Evolutionary conservation across 2,888 invertebrate species (phyloP).

Genomic region (Heliconius aoede): DNA sequence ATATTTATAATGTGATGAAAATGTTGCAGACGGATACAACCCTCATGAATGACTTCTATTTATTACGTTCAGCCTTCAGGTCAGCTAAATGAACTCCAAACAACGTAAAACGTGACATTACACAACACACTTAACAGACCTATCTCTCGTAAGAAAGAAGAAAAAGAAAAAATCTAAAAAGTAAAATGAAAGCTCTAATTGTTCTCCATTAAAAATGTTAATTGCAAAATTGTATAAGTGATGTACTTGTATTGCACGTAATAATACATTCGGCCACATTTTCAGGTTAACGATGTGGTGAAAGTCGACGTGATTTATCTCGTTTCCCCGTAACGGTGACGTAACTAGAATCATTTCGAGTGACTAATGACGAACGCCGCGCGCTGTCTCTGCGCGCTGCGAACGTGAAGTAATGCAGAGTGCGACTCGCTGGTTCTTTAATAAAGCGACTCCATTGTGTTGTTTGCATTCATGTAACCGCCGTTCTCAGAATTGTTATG

Average conservation of each 20-base stretch:
- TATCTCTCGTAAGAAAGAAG: neutral
- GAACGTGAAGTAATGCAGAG: slow-evolving; percentile 44
- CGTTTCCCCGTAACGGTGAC: slow-evolving; percentile 50
- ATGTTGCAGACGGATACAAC: slow-evolving; percentile 8
- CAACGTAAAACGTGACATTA: slow-evolving; percentile 4
- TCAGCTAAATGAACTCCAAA: neutral
- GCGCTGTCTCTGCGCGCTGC: slow-evolving; percentile 41
- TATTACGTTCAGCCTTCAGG: slow-evolving; percentile 5
- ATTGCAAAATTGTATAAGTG: slow-evolving; percentile 39
- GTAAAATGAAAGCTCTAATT: slow-evolving; percentile 13
- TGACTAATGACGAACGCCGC: slow-evolving; percentile 45
- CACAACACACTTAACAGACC: neutral
- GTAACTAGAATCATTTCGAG: slow-evolving; percentile 50
- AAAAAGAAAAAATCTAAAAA: neutral
- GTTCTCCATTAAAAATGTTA: slow-evolving; percentile 32
- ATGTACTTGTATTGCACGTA: slow-evolving; percentile 38
- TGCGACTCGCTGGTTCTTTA: slow-evolving; percentile 46
- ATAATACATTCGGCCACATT: slow-evolving; percentile 48
- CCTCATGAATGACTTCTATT: slow-evolving; percentile 12
- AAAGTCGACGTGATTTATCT: slow-evolving; percentile 52
- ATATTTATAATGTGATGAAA: slow-evolving; percentile 16
- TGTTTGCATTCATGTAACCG: slow-evolving; percentile 48
- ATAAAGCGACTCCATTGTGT: slow-evolving; percentile 50
- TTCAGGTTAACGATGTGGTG: slow-evolving; percentile 50
- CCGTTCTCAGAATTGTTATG: slow-evolving; percentile 52